Conservation (phyloP, 2,797 vertebrate species). For the Stomatorhinus walkeri region DNA sequence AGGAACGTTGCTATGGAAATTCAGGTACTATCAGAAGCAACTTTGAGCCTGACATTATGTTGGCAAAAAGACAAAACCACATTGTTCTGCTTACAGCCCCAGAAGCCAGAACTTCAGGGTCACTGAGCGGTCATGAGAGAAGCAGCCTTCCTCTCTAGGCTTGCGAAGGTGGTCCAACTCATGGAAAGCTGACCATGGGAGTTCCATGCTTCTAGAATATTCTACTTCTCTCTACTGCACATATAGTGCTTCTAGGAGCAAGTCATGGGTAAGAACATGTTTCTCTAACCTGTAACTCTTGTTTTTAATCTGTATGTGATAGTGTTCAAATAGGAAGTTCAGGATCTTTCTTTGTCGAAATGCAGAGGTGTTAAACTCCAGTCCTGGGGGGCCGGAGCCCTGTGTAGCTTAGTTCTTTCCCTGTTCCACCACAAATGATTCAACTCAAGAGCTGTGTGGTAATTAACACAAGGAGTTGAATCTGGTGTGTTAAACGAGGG, state of each 20-base stretch:
- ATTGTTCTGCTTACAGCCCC: neutral
- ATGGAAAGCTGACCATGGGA: neutral
- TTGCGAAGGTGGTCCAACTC: neutral
- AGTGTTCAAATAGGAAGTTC: neutral
- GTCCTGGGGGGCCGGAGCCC: too few species aligned
- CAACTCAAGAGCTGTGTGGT: neutral
- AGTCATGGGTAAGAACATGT: neutral
- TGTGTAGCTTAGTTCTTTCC: too few species aligned
- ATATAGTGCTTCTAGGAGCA: neutral
- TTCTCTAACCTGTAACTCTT: neutral
- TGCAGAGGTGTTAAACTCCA: neutral
- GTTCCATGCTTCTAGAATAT: neutral
- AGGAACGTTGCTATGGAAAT: neutral
- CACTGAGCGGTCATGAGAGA: neutral
- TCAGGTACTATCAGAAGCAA: neutral
- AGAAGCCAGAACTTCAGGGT: neutral
- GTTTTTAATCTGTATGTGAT: neutral
- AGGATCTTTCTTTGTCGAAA: neutral
- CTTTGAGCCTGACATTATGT: neutral
- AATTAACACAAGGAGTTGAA: neutral
- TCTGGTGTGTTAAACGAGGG: neutral
- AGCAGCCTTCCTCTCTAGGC: neutral
- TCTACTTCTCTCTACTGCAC: neutral
- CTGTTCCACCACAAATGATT: too few species aligned
- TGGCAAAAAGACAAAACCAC: neutral